Percentiles rank a stretch among this genome's conserved stretches.
phyloP scores from a whole-genome alignment of 2,113 vertebrate genomes.

The Oxygymnocypris stewartii region DNA sequence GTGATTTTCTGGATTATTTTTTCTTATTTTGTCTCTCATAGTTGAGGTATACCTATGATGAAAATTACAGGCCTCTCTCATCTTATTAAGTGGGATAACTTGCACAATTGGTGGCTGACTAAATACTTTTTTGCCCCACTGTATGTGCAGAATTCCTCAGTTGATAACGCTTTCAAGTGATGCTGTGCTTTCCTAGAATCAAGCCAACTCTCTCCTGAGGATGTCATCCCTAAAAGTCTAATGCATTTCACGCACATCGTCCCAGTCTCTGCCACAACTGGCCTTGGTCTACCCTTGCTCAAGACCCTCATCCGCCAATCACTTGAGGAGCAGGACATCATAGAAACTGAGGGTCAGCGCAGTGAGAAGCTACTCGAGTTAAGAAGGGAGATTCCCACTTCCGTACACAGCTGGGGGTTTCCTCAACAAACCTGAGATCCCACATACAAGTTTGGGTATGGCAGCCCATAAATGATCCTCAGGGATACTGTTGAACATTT shows the following conservation, averaged over 20 bases:
- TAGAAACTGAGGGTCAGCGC: slow-evolving; percentile 65
- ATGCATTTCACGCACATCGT: slow-evolving; percentile 82
- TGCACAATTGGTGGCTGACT: no score
- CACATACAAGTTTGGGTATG: neutral
- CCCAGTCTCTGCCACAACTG: slow-evolving; percentile 82
- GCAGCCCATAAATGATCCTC: neutral
- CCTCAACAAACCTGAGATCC: neutral
- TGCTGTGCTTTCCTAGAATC: slow-evolving; percentile 71
- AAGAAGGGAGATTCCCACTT: slow-evolving; percentile 36
- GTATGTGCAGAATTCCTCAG: no score
- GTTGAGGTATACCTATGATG: no score
- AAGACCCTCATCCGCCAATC: slow-evolving; percentile 80
- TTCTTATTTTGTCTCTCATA: no score
- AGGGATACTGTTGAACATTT: neutral
- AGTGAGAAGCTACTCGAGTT: slow-evolving; percentile 75
- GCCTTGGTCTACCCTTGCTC: slow-evolving; percentile 81
- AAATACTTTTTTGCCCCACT: no score
- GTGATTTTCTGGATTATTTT: no score
- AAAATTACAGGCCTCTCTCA: no score
- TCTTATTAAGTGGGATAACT: no score
- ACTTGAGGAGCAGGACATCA: slow-evolving; percentile 75
- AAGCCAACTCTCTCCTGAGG: slow-evolving; percentile 72
- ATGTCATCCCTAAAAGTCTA: slow-evolving; percentile 75
- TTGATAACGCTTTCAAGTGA: neutral
- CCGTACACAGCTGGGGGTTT: slow-evolving; percentile 6